These are phyloP conservation scores for Ferdinandea cuprea DNA, from an alignment of 2,888 invertebrate genomes.

Conservation along the genomic window DNA sequence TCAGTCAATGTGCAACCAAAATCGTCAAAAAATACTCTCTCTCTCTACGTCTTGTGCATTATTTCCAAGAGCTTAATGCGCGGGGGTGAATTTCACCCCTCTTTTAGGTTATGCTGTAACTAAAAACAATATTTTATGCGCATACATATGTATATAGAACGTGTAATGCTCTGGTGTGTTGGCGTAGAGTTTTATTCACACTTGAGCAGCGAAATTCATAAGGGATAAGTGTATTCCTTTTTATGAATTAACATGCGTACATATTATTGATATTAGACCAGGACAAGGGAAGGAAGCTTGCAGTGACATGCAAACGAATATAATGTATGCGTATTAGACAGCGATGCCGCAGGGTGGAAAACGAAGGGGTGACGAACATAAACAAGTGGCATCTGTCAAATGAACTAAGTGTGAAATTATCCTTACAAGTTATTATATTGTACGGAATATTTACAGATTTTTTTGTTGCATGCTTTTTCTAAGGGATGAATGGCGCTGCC, in stretches of 20 bases:
- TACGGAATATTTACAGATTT: constrained; percentile 72
- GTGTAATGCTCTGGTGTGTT: constrained; percentile 38
- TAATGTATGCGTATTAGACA: constrained; percentile 35
- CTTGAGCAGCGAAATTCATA: constrained; percentile 64
- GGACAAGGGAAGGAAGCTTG: constrained; percentile 26
- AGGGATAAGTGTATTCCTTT: constrained; percentile 56
- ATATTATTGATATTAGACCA: constrained; percentile 65
- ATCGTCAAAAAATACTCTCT: constrained; percentile 76
- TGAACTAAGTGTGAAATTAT: constrained; percentile 79
- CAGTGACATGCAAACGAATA: constrained; percentile 23
- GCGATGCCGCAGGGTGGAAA: constrained; percentile 38
- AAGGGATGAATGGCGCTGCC: constrained; percentile 37
- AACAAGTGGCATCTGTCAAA: constrained; percentile 79
- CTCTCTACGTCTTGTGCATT: constrained; percentile 41
- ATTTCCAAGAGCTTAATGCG: constrained; percentile 42
- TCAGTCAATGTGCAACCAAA: constrained; percentile 75
- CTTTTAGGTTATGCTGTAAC: constrained; percentile 12
- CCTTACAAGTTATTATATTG: constrained; percentile 76
- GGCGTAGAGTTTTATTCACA: constrained; percentile 71
- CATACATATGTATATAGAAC: constrained; percentile 1
- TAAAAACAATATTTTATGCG: constrained; percentile 64
- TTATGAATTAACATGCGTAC: constrained; percentile 74
- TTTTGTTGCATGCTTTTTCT: constrained; percentile 13
- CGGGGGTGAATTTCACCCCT: constrained; percentile 55
- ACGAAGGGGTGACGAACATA: constrained; percentile 67